Evolutionary conservation across 2,797 vertebrate species (phyloP), one percentile per base, ranked within the genome.

Genomic region (Anabacerthia variegaticeps): DNA sequence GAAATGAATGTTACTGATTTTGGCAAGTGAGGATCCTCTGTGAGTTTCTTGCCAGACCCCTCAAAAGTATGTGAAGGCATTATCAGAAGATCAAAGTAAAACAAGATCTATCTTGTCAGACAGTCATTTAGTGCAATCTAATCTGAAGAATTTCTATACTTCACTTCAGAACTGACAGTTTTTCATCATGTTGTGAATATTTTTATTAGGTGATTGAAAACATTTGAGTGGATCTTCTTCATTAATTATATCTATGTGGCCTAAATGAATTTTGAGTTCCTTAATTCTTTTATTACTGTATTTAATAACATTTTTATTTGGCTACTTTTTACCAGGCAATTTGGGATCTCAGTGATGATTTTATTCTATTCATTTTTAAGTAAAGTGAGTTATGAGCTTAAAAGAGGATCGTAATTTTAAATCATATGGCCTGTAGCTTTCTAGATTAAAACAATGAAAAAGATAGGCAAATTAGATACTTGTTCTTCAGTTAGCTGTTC

Each of bases 81-180:
- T 91, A 91, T 69, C 34, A 84, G 69, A 83, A 96, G 68, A 93
- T 89, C 69, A 94, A 93, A 95, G 27, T 34, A 86, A 83, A 86
- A 88, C 62, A 89, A 88, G 51, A 91, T 85, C 89, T 84, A 49
- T 55, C 51, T 91, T 93, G 85, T 85, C 89, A 75, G 68, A 34
- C 15, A 85, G 81, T 28, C 18, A 85, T 91, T 89, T 74, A 83
- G 36, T 81, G 22, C n/a, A 91, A 86, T 59, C 39, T 75, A 73
- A 78, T 95, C 39, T 92, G 43, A 93, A 78, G 28, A 85, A 81
- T 91, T 94, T 89, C 58, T 62, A 69, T 43, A 19, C 54, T 55
- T 5, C 65, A 65, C 37, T 89, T 88, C 30, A 55, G n/a, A 88
- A 92, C 41, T 68, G 66, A 32, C 43, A 83, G 28, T 8, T 91